A percentile compares a stretch with the other conserved stretches of the same genome.
Evolutionary conservation across 1,140 invertebrate species (phyloP).

Genomic region (Nasonia vitripennis): DNA sequence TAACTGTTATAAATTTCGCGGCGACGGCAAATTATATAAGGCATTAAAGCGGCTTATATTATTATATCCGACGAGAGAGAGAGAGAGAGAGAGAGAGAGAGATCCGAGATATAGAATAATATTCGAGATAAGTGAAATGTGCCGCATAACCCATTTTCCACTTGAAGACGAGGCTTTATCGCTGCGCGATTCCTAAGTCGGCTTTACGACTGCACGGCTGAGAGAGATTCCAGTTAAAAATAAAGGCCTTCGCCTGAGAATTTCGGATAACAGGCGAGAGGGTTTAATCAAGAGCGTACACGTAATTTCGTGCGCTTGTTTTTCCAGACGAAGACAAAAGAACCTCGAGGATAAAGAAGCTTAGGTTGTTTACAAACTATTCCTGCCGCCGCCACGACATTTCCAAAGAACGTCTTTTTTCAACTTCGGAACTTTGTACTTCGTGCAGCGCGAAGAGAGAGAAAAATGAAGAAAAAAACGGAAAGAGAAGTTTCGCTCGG

Average conservation of each 20-base stretch:
- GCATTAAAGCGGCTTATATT: constrained; percentile 6
- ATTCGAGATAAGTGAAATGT: constrained; percentile 27
- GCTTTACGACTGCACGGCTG: background rate
- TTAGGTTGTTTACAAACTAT: too few species aligned
- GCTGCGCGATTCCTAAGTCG: constrained; percentile 17
- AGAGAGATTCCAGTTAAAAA: background rate
- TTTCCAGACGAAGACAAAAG: too few species aligned
- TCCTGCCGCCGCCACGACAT: background rate
- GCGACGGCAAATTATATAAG: background rate
- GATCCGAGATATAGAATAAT: background rate
- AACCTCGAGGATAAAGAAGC: too few species aligned
- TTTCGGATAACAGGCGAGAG: background rate
- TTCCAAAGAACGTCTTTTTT: background rate
- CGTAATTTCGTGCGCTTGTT: background rate
- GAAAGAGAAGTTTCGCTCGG: background rate
- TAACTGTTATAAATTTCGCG: background rate
- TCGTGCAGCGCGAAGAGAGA: background rate
- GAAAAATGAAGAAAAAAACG: background rate
- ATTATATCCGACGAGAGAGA: background rate
- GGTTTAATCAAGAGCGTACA: background rate
- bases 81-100: background rate
- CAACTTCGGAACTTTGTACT: background rate
- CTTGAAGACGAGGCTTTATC: background rate
- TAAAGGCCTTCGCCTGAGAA: background rate
- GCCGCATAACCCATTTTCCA: constrained; percentile 33